A percentile compares a stretch with the other conserved stretches of the same genome.
Conservation (phyloP, 2,113 vertebrate species). For the Taurulus bubalis region DNA sequence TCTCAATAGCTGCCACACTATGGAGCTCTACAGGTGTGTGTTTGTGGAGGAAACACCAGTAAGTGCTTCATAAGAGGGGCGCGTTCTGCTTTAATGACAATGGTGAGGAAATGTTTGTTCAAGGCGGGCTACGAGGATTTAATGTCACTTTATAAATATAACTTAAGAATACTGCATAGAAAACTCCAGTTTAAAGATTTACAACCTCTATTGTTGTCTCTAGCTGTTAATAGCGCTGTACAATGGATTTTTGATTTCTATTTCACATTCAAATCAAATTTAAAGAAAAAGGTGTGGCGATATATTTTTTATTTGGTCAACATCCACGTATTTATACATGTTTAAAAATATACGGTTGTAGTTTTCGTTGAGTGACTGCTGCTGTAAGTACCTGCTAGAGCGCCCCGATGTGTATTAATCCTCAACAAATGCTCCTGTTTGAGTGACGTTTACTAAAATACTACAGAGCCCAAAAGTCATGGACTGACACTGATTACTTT, state of each 20-base stretch:
- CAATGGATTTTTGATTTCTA: not conserved
- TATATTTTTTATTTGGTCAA: not conserved
- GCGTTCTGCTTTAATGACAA: conserved; percentile 17
- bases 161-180: not conserved
- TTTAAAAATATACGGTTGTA: not conserved
- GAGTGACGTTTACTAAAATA: not conserved
- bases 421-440: not conserved
- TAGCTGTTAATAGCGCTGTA: not conserved
- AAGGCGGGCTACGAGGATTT: not conserved
- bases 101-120: conserved; percentile 11
- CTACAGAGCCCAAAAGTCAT: not conserved
- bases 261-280: not conserved
- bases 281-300: not conserved
- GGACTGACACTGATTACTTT: not conserved
- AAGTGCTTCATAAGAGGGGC: conserved; percentile 39
- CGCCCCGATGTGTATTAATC: not conserved
- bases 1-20: conserved; percentile 24
- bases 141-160: not conserved
- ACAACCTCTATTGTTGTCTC: not conserved
- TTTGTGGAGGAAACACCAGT: conserved; percentile 4
- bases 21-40: conserved; percentile 50
- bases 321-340: not conserved
- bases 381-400: not conserved
- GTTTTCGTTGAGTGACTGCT: not conserved
- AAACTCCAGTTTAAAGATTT: not conserved